Evolutionary conservation across 2,888 invertebrate genomes (phyloP).

Genomic region (Epinotia nisella): DNA sequence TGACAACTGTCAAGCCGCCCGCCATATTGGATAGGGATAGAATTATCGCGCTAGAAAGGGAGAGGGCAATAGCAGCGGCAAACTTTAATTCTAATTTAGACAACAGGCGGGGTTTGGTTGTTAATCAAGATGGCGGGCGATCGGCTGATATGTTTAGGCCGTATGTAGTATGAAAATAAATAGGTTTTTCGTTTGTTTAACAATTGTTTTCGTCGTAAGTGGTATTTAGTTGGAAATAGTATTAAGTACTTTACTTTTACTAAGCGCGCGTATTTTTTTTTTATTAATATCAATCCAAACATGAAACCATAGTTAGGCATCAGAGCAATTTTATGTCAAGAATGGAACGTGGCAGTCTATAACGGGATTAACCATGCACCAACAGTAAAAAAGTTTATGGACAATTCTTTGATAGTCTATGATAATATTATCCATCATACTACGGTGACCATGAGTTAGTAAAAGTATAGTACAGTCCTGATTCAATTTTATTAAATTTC

Average conservation of each 20-base stretch:
- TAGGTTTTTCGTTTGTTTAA: constrained; percentile 62
- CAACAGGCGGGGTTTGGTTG: constrained; percentile 75
- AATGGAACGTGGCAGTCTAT: no score
- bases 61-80: constrained; percentile 79
- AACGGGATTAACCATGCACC: no score
- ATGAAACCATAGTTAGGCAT: no score
- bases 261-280: not conserved
- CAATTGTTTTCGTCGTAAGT: constrained; percentile 45
- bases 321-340: no score
- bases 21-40: constrained; percentile 79
- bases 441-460: constrained; percentile 10
- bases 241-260: no score
- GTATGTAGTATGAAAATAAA: constrained; percentile 81
- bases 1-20: constrained; percentile 80
- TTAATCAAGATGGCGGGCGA: constrained; percentile 78
- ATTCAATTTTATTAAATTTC: not conserved
- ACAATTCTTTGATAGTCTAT: not conserved
- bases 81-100: constrained; percentile 83
- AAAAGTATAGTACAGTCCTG: not conserved
- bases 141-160: constrained; percentile 82
- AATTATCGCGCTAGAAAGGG: constrained; percentile 78
- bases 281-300: not conserved
- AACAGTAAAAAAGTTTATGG: no score
- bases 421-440: not conserved
- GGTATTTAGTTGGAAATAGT: constrained; percentile 2